These are phyloP conservation scores for Pachliopta kotzebuea DNA, from an alignment of 2,888 invertebrate species.

Conservation along the genomic window DNA sequence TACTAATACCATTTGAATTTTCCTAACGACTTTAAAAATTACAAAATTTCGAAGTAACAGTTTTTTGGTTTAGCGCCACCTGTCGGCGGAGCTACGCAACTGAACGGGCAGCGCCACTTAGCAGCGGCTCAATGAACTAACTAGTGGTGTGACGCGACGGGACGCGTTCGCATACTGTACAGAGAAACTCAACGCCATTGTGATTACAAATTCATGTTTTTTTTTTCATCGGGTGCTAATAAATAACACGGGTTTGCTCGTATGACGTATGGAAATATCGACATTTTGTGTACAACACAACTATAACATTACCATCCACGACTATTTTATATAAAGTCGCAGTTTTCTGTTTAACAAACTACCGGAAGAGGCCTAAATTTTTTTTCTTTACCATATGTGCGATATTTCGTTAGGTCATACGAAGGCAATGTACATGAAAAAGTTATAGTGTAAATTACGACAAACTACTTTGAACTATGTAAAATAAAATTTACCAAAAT, in stretches of 20 bases:
- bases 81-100: neutral
- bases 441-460: conserved; percentile 27
- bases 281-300: conserved; percentile 49
- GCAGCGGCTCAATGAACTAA: conserved; percentile 43
- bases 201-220: conserved; percentile 36
- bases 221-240: conserved; percentile 56
- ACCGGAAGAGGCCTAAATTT: conserved; percentile 38
- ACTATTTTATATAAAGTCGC: neutral
- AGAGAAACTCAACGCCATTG: conserved; percentile 21
- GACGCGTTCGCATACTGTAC: conserved; percentile 2
- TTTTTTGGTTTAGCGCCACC: conserved; percentile 18
- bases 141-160: conserved; percentile 42
- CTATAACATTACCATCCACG: neutral
- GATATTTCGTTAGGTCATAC: conserved; percentile 50
- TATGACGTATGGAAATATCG: conserved; percentile 50
- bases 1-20: neutral
- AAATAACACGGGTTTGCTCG: conserved; percentile 39
- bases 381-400: conserved; percentile 47
- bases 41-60: conserved; percentile 18
- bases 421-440: conserved; percentile 24
- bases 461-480: conserved; percentile 13
- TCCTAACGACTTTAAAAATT: neutral
- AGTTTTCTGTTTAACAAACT: neutral
- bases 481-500: conserved; percentile 3
- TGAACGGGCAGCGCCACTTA: conserved; percentile 46